A percentile compares a stretch with the other conserved stretches of the same genome.
Conservation (phyloP, 2,113 vertebrate genomes). For the Climacteris rufus region DNA sequence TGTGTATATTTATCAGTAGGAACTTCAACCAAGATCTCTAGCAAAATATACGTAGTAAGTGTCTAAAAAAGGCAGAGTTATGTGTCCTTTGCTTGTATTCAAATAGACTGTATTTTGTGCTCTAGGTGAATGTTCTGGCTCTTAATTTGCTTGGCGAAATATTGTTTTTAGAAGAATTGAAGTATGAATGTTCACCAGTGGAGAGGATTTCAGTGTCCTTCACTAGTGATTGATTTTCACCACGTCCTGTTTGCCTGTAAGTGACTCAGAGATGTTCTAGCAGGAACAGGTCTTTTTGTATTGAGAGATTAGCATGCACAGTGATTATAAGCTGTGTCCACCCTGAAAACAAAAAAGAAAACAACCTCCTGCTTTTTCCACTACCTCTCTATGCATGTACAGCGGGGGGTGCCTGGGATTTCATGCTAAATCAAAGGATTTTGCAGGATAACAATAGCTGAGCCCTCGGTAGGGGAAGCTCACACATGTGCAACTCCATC, state of each 20-base stretch:
- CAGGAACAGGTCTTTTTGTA: neutral
- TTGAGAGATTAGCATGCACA: fast-evolving
- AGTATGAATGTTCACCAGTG: neutral
- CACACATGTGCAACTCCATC: neutral
- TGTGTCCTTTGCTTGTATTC: neutral
- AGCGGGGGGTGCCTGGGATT: neutral
- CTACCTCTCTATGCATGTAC: neutral
- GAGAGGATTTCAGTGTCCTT: neutral
- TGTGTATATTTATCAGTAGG: neutral
- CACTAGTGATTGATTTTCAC: neutral
- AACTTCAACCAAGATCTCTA: neutral
- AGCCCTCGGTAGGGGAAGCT: neutral
- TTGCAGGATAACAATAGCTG: neutral
- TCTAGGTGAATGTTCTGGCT: neutral
- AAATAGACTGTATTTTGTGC: neutral
- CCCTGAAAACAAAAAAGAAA: neutral
- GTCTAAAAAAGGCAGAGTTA: neutral
- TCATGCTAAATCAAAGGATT: slow-evolving; percentile 29
- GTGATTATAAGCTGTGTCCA: neutral
- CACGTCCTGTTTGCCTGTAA: neutral
- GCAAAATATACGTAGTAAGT: neutral
- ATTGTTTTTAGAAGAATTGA: neutral
- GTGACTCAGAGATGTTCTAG: neutral
- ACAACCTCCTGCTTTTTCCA: neutral
- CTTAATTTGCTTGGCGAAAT: neutral